phyloP scores from a whole-genome alignment of 1,140 invertebrate genomes.

The Lethrus apterus region DNA sequence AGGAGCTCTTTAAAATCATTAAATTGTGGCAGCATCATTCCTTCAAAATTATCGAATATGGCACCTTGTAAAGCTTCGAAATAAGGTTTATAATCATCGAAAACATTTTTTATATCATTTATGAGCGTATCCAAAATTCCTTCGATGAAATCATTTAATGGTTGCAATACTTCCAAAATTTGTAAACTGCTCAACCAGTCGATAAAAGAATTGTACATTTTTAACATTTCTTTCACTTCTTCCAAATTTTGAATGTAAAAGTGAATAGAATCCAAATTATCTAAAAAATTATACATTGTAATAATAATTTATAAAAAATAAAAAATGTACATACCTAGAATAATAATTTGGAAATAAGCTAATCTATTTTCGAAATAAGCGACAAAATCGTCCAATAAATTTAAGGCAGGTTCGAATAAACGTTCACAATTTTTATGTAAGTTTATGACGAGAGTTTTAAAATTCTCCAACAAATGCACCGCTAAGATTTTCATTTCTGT shows the following conservation, averaged over 20 bases:
- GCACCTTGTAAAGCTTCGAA: conserved; percentile 17
- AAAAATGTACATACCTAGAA: conserved; percentile 4
- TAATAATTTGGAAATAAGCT: conserved; percentile 15
- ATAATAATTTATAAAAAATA: conserved; percentile 1
- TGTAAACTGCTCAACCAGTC: conserved; percentile 22
- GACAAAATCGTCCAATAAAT: conserved; percentile 18
- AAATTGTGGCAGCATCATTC: conserved; percentile 15
- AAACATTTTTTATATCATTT: conserved; percentile 13
- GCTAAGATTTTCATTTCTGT: conserved; percentile 18
- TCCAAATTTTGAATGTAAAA: conserved; percentile 18
- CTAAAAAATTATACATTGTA: too few relatives aligned
- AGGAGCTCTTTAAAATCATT: conserved; percentile 15
- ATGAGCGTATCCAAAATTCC: conserved; percentile 20
- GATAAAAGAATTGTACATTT: conserved; percentile 17
- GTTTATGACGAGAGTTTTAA: conserved; percentile 11
- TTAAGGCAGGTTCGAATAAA: conserved; percentile 19
- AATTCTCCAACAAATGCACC: conserved; percentile 12
- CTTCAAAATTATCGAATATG: conserved; percentile 20
- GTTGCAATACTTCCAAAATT: conserved; percentile 18
- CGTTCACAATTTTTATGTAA: conserved; percentile 9
- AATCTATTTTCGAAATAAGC: conserved; percentile 19
- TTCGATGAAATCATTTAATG: conserved; percentile 18
- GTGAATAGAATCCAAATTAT: conserved; percentile 16
- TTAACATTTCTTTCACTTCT: conserved; percentile 16
- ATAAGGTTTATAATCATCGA: conserved; percentile 20